Conservation (phyloP, 2,888 invertebrate species). For the Apamea crenata region DNA sequence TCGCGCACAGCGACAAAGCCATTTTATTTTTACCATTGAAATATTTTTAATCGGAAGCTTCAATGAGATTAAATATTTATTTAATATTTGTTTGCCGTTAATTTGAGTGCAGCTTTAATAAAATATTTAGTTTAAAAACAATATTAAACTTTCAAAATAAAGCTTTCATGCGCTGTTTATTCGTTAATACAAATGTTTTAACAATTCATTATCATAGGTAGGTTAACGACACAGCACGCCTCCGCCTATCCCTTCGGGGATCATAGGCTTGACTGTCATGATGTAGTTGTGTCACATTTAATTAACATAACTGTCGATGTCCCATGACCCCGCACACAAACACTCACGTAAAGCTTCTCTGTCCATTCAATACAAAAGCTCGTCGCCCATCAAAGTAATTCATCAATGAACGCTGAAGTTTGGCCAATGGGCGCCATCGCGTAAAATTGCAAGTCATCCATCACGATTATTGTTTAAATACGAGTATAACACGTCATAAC, state of each 20-base stretch:
- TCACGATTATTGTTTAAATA: slow-evolving; percentile 20
- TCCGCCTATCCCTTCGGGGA: slow-evolving; percentile 35
- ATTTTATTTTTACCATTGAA: slow-evolving; percentile 14
- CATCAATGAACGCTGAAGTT: slow-evolving; percentile 41
- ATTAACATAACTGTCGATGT: slow-evolving; percentile 50
- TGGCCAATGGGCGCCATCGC: slow-evolving; percentile 2
- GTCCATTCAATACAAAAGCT: slow-evolving; percentile 29
- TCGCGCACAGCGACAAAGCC: not conserved
- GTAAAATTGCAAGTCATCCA: slow-evolving; percentile 27
- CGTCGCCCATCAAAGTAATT: slow-evolving; percentile 28
- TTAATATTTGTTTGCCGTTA: not conserved
- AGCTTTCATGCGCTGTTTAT: not conserved
- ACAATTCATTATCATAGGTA: slow-evolving; percentile 33
- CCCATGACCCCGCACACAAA: slow-evolving; percentile 14
- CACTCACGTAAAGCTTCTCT: slow-evolving; percentile 1
- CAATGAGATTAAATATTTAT: slow-evolving; percentile 16
- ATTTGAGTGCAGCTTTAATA: not conserved
- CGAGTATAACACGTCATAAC: slow-evolving; percentile 12
- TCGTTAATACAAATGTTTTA: not conserved
- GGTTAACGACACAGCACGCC: slow-evolving; percentile 39
- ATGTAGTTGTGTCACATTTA: slow-evolving; percentile 51
- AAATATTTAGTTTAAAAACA: slow-evolving; percentile 7
- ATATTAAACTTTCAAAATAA: not conserved
- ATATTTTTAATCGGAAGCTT: not conserved
- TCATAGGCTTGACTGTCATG: slow-evolving; percentile 32